phyloP scores from a whole-genome alignment of 2,113 vertebrate genomes.

The Hippoglossus stenolepis region DNA sequence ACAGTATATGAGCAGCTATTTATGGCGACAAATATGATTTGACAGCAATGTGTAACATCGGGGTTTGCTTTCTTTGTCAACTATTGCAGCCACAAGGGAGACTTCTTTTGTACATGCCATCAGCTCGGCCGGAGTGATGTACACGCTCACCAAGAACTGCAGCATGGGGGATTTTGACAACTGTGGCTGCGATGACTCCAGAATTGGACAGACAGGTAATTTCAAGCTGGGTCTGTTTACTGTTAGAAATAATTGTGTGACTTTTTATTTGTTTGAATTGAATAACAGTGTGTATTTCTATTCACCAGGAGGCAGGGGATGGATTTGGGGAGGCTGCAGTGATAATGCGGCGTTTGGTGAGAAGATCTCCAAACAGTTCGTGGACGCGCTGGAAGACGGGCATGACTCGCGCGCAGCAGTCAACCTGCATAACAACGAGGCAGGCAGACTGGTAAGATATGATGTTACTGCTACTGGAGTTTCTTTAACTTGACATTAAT shows the following conservation, averaged over 20 bases:
- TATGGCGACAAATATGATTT: not conserved
- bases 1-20: not conserved
- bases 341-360: conserved; percentile 96
- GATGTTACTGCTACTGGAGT: no score
- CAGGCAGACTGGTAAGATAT: conserved; percentile 89
- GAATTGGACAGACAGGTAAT: conserved; percentile 89
- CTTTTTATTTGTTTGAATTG: fast-evolving
- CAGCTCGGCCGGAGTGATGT: conserved; percentile 95
- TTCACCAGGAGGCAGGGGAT: conserved; percentile 90
- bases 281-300: not conserved
- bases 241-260: not conserved
- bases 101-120: conserved; percentile 95
- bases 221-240: not conserved
- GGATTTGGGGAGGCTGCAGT: conserved; percentile 99
- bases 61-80: conserved; percentile 10
- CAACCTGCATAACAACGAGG: conserved; percentile 97
- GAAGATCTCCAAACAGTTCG: conserved; percentile 93
- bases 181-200: conserved; percentile 95
- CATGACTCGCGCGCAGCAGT: conserved; percentile 92
- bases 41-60: not conserved
- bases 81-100: conserved; percentile 89
- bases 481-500: no score
- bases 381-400: conserved; percentile 93
- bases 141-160: conserved; percentile 96
- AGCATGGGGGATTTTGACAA: conserved; percentile 96